Percentiles rank a stretch among this genome's conserved stretches.
These are phyloP conservation scores for Pangasianodon gigas DNA, from an alignment of 2,113 vertebrate species.

Conservation along the genomic window DNA sequence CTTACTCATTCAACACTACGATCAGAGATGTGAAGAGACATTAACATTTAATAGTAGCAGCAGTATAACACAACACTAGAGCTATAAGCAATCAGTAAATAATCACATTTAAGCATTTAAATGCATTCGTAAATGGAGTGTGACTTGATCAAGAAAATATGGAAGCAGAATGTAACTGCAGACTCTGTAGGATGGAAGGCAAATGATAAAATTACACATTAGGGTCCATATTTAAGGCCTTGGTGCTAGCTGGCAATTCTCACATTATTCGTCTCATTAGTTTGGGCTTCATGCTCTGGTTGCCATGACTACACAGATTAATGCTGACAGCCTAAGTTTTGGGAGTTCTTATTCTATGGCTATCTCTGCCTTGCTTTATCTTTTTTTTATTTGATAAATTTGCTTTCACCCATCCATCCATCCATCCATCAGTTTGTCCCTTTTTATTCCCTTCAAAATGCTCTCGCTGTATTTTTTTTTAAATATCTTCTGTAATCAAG, in stretches of 20 bases:
- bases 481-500: not conserved
- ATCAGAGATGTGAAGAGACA: not conserved
- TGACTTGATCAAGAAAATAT: not conserved
- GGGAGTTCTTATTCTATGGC: not conserved
- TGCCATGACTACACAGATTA: conserved; percentile 36
- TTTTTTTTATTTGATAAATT: too few relatives aligned
- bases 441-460: not conserved
- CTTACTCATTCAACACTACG: not conserved
- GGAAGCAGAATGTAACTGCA: not conserved
- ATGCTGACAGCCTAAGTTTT: conserved; percentile 20
- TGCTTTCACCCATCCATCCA: not conserved
- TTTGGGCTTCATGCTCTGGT: conserved; percentile 24
- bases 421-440: not conserved
- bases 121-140: not conserved
- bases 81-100: not conserved
- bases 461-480: not conserved
- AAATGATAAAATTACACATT: conserved; percentile 29
- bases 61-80: not conserved
- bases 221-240: conserved; percentile 29
- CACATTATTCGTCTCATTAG: conserved; percentile 24
- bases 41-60: not conserved
- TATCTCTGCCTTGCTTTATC: not conserved
- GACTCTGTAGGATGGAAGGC: not conserved
- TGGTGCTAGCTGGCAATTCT: conserved; percentile 24
- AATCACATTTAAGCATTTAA: not conserved